These are phyloP conservation scores for Megaleporinus macrocephalus DNA, from an alignment of 2,113 vertebrate species.

Conservation along the genomic window DNA sequence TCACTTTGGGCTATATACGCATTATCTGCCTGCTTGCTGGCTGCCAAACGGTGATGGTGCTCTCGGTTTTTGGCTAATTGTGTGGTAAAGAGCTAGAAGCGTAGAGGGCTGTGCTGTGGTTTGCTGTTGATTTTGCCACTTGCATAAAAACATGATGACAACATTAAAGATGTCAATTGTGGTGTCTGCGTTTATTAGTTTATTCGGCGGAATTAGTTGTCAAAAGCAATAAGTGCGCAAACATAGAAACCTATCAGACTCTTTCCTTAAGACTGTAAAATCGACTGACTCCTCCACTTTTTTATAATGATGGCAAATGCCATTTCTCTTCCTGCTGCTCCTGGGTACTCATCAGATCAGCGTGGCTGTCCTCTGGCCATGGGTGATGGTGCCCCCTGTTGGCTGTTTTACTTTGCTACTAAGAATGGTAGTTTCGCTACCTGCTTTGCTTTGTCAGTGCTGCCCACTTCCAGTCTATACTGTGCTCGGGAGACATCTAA, in stretches of 20 bases:
- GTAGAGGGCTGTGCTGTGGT: not conserved
- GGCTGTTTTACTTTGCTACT: constrained; percentile 39
- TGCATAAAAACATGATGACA: not conserved
- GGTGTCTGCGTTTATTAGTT: not conserved
- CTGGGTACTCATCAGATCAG: not conserved
- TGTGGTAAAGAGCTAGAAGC: too few species aligned
- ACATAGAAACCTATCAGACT: too few species aligned
- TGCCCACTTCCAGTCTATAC: not conserved
- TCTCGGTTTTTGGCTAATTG: not conserved
- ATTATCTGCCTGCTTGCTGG: not conserved
- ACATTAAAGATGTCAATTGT: not conserved
- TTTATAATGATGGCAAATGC: constrained; percentile 1
- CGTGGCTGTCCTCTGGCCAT: not conserved
- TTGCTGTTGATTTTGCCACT: not conserved
- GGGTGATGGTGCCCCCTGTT: constrained; percentile 52
- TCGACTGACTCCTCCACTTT: not conserved
- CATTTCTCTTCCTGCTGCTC: constrained; percentile 10
- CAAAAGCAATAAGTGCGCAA: not conserved
- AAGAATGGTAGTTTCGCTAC: not conserved
- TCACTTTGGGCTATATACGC: not conserved
- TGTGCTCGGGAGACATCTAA: constrained; percentile 47
- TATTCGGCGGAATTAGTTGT: not conserved
- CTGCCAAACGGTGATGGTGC: not conserved
- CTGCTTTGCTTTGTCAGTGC: constrained; percentile 5
- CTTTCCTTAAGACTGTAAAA: not conserved